Evolutionary conservation across 2,113 vertebrate species (phyloP), one percentile per base, ranked within the genome.

Genomic region (Piprites chloris): DNA sequence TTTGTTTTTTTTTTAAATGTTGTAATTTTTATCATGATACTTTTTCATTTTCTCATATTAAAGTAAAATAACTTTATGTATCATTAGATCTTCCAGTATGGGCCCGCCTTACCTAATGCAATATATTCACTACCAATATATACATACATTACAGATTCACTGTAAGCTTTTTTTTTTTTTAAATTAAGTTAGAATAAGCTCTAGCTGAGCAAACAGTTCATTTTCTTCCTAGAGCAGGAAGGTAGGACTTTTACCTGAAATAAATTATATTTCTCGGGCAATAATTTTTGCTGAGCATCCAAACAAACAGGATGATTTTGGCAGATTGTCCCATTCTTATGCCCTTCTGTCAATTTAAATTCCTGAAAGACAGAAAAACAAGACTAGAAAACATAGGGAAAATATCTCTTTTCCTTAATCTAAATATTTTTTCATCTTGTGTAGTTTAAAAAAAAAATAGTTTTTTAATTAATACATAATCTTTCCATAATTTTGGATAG

Each of bases 311-410:
- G 87, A 47, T 93, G 89, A 76, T 97, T 97, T 95, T 98, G 96
- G 86, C 89, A 97, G 5, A 94, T 80, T 65, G 75, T 83, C 52
- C 97, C 96, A 50, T 97, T 98, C 50, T 97, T 97, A 93, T 98
- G 97, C 97, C 97, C 97, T 89, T 98, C 96, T 86, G 94, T 97
- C 62, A 97, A 98, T 84, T 97, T 97, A 86, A 98, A 97, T 95
- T 98, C 97, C 98, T 98, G 95, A 85, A 80, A 75, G 56, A 83
- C 16, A 95, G 28, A 28, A 95, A 87, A 80, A 94, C 20, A 93
- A 91, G 44, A 14, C 61, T 50, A 67, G 15, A 42, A 90, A 88
- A 71, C 3, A 68, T 22, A 35, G 52, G 47, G 58, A 33, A 85
- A 82, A 90, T n/a, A 78, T 10, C 44, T 73, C 39, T 74, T 79